Evolutionary conservation across 1,140 invertebrate species (phyloP).

Genomic region (Dendroctonus ponderosae): DNA sequence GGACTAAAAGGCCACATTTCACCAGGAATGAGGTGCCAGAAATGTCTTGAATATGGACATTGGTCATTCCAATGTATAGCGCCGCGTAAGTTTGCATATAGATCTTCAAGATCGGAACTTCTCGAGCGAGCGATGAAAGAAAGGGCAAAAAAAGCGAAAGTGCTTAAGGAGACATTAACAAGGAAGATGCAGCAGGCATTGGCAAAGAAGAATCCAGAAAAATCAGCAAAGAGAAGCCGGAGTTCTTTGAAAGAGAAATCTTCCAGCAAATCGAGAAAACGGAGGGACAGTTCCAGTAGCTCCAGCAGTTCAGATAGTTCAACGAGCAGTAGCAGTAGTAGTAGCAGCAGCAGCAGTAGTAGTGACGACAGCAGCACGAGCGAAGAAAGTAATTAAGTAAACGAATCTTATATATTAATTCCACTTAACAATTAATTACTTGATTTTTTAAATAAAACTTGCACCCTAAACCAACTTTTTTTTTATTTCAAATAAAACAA

Average conservation of each 20-base stretch:
- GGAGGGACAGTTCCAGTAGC: not conserved
- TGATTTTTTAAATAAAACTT: constrained; percentile 15
- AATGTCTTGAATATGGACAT: constrained; percentile 86
- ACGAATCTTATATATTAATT: not conserved
- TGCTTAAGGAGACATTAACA: too few species aligned
- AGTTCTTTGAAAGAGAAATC: too few species aligned
- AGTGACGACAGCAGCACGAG: not conserved
- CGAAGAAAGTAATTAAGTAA: not conserved
- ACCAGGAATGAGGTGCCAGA: constrained; percentile 79
- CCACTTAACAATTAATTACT: not conserved
- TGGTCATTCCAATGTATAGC: constrained; percentile 91
- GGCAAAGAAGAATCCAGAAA: too few species aligned
- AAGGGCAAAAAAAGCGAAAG: constrained; percentile 48
- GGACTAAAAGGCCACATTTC: constrained; percentile 16
- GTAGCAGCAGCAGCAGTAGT: not conserved
- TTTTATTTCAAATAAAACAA: constrained; percentile 18
- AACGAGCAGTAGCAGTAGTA: not conserved
- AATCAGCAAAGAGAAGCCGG: constrained; percentile 6
- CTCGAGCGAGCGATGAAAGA: constrained; percentile 72
- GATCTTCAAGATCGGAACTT: constrained; percentile 75
- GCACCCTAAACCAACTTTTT: too few species aligned
- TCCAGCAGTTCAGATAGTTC: not conserved
- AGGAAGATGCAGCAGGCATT: too few species aligned
- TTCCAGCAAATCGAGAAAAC: too few species aligned
- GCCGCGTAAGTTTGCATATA: constrained; percentile 83